These are phyloP conservation scores for Apis florea DNA, from an alignment of 1,140 invertebrate genomes.

Conservation along the genomic window DNA sequence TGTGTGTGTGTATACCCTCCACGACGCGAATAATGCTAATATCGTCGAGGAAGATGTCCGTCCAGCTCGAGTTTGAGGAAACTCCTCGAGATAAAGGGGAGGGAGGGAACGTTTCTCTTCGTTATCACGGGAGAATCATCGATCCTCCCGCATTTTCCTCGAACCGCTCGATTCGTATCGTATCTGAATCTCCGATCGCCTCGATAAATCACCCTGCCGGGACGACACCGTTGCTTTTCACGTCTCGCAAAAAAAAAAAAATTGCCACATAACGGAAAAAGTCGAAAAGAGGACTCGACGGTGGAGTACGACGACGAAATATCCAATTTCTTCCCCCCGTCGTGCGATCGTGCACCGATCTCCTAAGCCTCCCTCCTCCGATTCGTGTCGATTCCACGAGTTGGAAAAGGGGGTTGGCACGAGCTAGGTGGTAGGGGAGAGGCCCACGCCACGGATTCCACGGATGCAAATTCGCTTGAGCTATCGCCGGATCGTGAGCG, in stretches of 20 bases:
- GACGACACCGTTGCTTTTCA: neutral
- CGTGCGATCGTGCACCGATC: no score
- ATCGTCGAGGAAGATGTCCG: slow-evolving; percentile 54
- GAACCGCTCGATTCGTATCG: neutral
- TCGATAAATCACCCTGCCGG: no score
- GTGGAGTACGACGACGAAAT: no score
- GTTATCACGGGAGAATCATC: slow-evolving; percentile 13
- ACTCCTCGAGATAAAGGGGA: slow-evolving; percentile 48
- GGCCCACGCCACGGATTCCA: slow-evolving; percentile 75
- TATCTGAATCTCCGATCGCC: slow-evolving; percentile 9
- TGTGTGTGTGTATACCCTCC: no score
- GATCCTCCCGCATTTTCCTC: slow-evolving; percentile 25
- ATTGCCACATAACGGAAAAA: no score
- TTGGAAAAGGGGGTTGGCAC: slow-evolving; percentile 26
- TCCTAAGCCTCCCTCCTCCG: neutral
- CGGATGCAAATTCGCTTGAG: slow-evolving; percentile 77
- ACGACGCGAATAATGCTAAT: slow-evolving; percentile 55
- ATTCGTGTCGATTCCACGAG: neutral
- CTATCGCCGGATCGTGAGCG: slow-evolving; percentile 77
- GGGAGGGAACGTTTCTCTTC: neutral
- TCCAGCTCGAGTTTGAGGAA: slow-evolving; percentile 49
- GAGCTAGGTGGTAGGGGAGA: slow-evolving; percentile 13
- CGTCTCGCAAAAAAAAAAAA: neutral
- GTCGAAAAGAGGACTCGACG: no score
- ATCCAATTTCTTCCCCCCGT: neutral